Evolutionary conservation across 37 sponge, comb jelly and placozoan species (phyloP).

Genomic region (Axinella damicornis): DNA sequence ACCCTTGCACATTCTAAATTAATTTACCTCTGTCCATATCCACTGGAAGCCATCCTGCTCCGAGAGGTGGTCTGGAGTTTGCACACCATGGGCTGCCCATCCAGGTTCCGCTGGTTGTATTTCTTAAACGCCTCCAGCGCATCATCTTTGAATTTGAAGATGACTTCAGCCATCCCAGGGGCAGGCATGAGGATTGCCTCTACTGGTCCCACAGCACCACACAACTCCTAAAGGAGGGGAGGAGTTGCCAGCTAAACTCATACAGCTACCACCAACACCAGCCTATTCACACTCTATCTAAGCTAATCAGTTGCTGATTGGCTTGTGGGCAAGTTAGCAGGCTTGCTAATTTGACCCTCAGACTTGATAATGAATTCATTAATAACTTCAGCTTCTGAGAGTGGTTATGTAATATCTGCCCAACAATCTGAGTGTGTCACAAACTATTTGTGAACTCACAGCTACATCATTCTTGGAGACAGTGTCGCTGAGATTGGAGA

Average conservation of each 20-base stretch:
- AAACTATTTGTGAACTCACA: slow-evolving; percentile 29
- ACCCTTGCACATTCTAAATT: too few species aligned
- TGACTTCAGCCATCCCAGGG: slow-evolving; percentile 82
- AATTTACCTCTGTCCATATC: slow-evolving; percentile 30
- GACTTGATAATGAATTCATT: too few species aligned
- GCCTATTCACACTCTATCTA: too few species aligned
- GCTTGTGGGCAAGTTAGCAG: too few species aligned
- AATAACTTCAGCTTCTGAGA: too few species aligned
- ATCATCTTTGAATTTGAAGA: slow-evolving; percentile 83
- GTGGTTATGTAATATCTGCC: too few species aligned
- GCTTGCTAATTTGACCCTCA: too few species aligned
- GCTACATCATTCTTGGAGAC: slow-evolving; percentile 84
- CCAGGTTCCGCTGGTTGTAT: slow-evolving; percentile 86
- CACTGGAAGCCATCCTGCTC: slow-evolving; percentile 4
- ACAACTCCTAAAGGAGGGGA: slow-evolving; percentile 62
- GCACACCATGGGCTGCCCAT: slow-evolving; percentile 78
- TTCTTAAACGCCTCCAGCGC: slow-evolving; percentile 90
- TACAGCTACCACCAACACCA: too few species aligned
- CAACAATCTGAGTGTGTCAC: not conserved
- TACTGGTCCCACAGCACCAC: slow-evolving; percentile 77
- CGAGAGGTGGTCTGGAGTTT: slow-evolving; percentile 44
- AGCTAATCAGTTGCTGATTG: too few species aligned
- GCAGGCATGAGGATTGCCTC: slow-evolving; percentile 65
- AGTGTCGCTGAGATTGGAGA: slow-evolving; percentile 83
- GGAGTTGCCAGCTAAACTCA: too few species aligned